A percentile compares a stretch with the other conserved stretches of the same genome.
phyloP scores from a whole-genome alignment of 2,888 invertebrate species.

The Parnassius mnemosyne region DNA sequence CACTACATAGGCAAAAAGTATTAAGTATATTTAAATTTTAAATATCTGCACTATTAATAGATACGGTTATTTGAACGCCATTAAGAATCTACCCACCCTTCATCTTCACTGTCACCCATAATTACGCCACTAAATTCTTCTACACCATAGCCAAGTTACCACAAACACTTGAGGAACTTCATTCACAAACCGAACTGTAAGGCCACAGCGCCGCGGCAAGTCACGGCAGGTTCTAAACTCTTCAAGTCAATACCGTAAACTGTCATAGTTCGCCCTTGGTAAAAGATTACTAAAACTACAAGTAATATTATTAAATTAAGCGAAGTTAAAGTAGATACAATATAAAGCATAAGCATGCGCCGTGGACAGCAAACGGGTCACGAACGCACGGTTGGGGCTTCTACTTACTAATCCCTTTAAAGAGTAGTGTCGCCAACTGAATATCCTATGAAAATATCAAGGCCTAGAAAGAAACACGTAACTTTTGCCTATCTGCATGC shows the following conservation, averaged over 20 bases:
- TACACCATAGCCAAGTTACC: slow-evolving; percentile 67
- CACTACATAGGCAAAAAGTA: too few relatives aligned
- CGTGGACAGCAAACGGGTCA: slow-evolving; percentile 70
- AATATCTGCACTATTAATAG: too few relatives aligned
- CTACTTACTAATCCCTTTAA: slow-evolving; percentile 74
- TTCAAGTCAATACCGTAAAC: slow-evolving; percentile 57
- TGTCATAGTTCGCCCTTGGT: slow-evolving; percentile 73
- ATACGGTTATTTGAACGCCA: background rate
- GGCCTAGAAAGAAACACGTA: slow-evolving; percentile 9
- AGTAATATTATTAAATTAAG: slow-evolving; percentile 78
- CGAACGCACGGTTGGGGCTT: slow-evolving; percentile 75
- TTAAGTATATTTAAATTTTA: too few relatives aligned
- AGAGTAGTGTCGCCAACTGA: slow-evolving; percentile 40
- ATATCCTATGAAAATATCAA: slow-evolving; percentile 32
- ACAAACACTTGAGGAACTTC: slow-evolving; percentile 63
- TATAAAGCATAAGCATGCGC: slow-evolving; percentile 70
- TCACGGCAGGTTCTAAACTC: slow-evolving; percentile 53
- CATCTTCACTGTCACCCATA: slow-evolving; percentile 51
- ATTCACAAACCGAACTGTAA: slow-evolving; percentile 45
- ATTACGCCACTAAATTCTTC: slow-evolving; percentile 44
- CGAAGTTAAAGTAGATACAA: slow-evolving; percentile 69
- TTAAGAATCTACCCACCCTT: slow-evolving; percentile 52
- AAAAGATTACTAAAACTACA: slow-evolving; percentile 74
- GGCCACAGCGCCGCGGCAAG: slow-evolving; percentile 37
- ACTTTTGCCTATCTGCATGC: too few relatives aligned